Evolutionary conservation across 2,888 invertebrate genomes (phyloP), one percentile per base, ranked within the genome.

Genomic region (Melieria picta): DNA sequence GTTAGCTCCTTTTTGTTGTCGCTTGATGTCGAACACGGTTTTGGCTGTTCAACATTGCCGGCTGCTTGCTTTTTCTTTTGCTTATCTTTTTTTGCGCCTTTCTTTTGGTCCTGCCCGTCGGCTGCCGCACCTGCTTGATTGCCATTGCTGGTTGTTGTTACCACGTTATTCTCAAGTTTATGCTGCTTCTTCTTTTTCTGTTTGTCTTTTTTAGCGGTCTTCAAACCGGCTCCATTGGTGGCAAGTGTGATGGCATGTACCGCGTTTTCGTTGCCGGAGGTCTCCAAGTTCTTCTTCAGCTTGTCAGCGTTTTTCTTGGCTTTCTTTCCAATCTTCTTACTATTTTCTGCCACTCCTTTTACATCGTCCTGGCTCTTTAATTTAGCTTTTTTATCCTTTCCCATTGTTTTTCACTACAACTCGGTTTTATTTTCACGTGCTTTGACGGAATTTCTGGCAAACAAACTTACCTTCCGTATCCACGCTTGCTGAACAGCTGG

Each of bases 301-400:
- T n/a, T 55, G 3, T 55, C 55, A 1, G 30, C 7, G 5, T 5
- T 55, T 10, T 56, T 58, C 43, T 16, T 46, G 3, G 46, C 42
- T 56, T 42, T 50, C 16, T 55, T 55, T 43, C 63, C 69, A 13
- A 65, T 70, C 67, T 56, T 69, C 48, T 65, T 65, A 1, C 69
- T 48, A 16, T 77, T 79, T 3, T 65, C 46, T 42, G 75, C 71
- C 61, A 68, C 66, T 11, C 5, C 66, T 11, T 61, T 77, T 78
- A 65, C 77, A 66, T 30, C 74, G n/a, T 48, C 57, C 7, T 74
- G 79, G 0, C 7, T 57, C 43, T 64, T 65, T 66, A 57, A 61
- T 65, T 71, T 62, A 71, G 11, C 7, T 63, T 64, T 74, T 61
- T 74, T 74, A 50, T 55, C 50, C 64, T 72, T 75, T 30, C 64